A percentile compares a stretch with the other conserved stretches of the same genome.
These are phyloP conservation scores for Leptoclinus maculatus DNA, from an alignment of 2,797 vertebrate species.

Conservation along the genomic window DNA sequence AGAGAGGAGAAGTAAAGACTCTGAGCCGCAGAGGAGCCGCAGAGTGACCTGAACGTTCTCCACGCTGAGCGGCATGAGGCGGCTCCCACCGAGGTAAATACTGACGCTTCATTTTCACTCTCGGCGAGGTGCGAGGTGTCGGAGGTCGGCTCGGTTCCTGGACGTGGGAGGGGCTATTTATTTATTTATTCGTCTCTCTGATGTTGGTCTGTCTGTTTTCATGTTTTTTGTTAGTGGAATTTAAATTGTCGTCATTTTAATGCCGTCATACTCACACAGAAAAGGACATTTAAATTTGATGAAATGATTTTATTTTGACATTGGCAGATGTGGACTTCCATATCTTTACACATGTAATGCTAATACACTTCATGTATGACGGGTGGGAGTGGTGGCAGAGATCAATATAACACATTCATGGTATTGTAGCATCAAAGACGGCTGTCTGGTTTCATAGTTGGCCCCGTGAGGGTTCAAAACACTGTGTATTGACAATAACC, in stretches of 20 bases:
- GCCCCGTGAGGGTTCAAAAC: neutral
- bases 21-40: constrained; percentile 29
- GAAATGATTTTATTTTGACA: neutral
- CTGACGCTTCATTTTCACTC: neutral
- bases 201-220: neutral
- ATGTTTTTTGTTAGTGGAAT: neutral
- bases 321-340: neutral
- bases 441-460: neutral
- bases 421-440: neutral
- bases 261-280: neutral
- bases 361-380: neutral
- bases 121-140: neutral
- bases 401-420: neutral
- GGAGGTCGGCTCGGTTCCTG: constrained; percentile 17
- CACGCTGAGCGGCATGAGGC: constrained; percentile 58
- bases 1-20: constrained; percentile 36
- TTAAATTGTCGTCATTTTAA: neutral
- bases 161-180: neutral
- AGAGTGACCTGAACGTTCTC: constrained; percentile 24
- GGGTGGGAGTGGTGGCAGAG: neutral
- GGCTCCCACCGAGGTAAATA: constrained; percentile 64
- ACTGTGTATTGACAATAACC: neutral
- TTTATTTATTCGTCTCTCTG: neutral
- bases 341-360: neutral
- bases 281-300: neutral